Evolutionary conservation across 2,797 vertebrate species (phyloP).

Genomic region (Buphagus erythrorhynchus): DNA sequence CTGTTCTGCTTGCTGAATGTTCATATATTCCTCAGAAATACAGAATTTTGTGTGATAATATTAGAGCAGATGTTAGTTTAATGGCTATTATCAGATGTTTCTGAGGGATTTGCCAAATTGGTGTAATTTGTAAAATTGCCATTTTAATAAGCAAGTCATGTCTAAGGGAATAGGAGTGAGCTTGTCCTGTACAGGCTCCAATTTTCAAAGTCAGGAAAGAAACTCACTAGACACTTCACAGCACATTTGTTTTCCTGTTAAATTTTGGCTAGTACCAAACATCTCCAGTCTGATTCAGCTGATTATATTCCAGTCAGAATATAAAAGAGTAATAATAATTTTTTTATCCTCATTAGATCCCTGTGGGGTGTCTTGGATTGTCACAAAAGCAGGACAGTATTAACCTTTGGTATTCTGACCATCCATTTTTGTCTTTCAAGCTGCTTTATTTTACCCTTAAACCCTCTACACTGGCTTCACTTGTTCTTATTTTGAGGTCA

Average conservation of each 20-base stretch:
- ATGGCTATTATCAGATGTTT: not conserved
- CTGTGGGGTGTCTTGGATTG: not conserved
- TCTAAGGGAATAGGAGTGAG: not conserved
- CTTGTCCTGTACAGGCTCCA: not conserved
- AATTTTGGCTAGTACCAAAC: not conserved
- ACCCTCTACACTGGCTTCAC: not conserved
- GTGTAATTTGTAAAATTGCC: constrained; percentile 29
- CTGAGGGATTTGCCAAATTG: constrained; percentile 12
- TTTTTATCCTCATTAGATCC: not conserved
- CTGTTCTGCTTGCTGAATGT: not conserved
- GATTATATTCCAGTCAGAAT: not conserved
- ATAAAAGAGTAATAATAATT: not conserved
- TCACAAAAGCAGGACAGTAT: not conserved
- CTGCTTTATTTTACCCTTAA: not conserved
- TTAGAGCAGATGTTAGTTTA: constrained; percentile 11
- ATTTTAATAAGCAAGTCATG: constrained; percentile 40
- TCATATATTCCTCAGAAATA: not conserved
- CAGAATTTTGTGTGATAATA: not conserved
- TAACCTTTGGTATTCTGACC: not conserved
- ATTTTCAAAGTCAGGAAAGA: constrained; percentile 9
- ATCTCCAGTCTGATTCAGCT: not conserved
- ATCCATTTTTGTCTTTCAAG: not conserved
- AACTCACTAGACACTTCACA: not conserved
- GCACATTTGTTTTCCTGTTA: not conserved
- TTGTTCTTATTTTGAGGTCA: not conserved